Percentiles rank a stretch among this genome's conserved stretches.
These are phyloP conservation scores for Venusia cambrica DNA, from an alignment of 2,888 invertebrate genomes.

Conservation along the genomic window DNA sequence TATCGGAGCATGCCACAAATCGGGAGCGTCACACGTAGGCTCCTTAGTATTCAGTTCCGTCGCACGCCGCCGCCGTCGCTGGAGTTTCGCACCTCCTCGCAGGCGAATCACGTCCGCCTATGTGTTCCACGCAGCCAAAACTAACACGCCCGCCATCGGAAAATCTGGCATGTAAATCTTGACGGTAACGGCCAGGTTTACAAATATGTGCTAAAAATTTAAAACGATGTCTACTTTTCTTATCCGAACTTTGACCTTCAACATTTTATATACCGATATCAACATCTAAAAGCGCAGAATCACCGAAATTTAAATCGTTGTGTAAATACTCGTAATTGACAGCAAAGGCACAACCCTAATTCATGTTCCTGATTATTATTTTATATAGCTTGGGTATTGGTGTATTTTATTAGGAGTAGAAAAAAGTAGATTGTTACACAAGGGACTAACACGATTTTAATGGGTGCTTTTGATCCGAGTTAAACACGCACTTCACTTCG, in stretches of 20 bases:
- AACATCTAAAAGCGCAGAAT: slow-evolving; percentile 1
- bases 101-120: slow-evolving; percentile 76
- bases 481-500: no score
- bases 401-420: no score
- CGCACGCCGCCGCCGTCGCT: slow-evolving; percentile 57
- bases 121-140: slow-evolving; percentile 76
- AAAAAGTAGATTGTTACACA: no score
- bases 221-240: slow-evolving; percentile 40
- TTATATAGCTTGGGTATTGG: no score
- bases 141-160: slow-evolving; percentile 65
- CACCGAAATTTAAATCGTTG: no score
- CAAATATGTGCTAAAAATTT: slow-evolving; percentile 67
- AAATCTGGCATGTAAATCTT: slow-evolving; percentile 79
- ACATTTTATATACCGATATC: not conserved
- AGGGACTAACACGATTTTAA: no score
- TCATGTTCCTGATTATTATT: no score
- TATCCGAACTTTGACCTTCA: slow-evolving; percentile 14
- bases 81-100: slow-evolving; percentile 62
- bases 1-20: slow-evolving; percentile 78
- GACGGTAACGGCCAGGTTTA: slow-evolving; percentile 75
- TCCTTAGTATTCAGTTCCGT: slow-evolving; percentile 72
- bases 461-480: no score
- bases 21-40: slow-evolving; percentile 68
- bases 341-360: no score
- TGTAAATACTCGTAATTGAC: no score